A percentile compares a stretch with the other conserved stretches of the same genome.
Conservation (phyloP, 2,113 vertebrate species). For the Heloderma charlesbogerti region DNA sequence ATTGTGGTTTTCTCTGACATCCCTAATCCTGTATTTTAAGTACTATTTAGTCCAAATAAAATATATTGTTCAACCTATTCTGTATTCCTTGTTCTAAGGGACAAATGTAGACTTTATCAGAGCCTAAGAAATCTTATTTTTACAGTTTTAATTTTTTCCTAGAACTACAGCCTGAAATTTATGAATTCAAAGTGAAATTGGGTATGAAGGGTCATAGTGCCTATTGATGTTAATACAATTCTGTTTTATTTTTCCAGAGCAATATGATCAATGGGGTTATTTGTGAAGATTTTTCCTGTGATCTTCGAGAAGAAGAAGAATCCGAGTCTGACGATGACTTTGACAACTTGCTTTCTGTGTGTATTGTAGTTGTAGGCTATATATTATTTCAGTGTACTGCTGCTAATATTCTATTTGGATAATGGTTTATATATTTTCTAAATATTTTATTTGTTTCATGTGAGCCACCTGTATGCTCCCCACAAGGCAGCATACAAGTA, state of each 20-base stretch:
- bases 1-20: no score
- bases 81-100: neutral
- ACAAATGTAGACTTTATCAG: neutral
- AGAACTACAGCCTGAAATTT: neutral
- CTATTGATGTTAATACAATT: neutral
- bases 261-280: conserved; percentile 41
- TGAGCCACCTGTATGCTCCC: neutral
- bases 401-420: neutral
- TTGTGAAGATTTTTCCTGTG: conserved; percentile 52
- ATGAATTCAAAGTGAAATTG: neutral
- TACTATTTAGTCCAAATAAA: neutral
- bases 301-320: conserved; percentile 26
- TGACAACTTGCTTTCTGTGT: conserved; percentile 20
- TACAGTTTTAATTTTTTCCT: neutral
- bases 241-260: conserved; percentile 46
- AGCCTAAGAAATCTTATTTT: neutral
- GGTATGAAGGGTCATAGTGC: neutral
- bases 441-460: neutral
- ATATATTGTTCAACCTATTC: neutral
- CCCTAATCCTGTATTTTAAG: no score
- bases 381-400: neutral
- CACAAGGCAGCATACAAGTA: no score
- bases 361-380: neutral
- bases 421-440: neutral
- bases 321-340: conserved; percentile 24